Evolutionary conservation across 2,113 vertebrate species (phyloP).

Genomic region (Murina feae): DNA sequence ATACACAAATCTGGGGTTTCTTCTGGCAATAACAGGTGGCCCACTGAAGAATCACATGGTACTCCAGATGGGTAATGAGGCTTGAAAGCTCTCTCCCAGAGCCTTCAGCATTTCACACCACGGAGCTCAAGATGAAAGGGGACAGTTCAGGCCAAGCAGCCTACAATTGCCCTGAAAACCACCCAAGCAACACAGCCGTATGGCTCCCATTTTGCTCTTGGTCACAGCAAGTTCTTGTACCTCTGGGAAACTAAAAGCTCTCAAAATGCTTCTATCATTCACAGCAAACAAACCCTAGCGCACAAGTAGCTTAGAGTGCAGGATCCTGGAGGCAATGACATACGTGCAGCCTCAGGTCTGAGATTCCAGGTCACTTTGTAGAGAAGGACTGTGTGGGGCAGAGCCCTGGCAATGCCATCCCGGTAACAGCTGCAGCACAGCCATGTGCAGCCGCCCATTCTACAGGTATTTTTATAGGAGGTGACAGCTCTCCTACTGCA

Average conservation of each 20-base stretch:
- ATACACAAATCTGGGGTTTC: not conserved
- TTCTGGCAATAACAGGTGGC: conserved; percentile 10
- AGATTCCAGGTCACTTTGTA: not conserved
- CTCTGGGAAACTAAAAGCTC: not conserved
- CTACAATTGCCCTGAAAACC: not conserved
- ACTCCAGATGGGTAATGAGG: not conserved
- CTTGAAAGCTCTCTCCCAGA: not conserved
- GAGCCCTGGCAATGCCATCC: conserved; percentile 16
- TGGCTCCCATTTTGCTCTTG: not conserved
- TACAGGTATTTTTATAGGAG: conserved; percentile 32
- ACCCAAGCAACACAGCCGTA: not conserved
- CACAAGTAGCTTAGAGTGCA: not conserved
- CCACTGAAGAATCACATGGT: not conserved
- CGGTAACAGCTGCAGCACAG: conserved; percentile 12
- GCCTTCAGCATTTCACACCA: not conserved
- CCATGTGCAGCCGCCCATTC: not conserved
- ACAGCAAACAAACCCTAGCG: not conserved
- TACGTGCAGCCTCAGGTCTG: not conserved
- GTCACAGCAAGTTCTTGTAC: not conserved
- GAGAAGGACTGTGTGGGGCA: not conserved
- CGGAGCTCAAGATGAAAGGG: not conserved
- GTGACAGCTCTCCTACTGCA: conserved; percentile 52
- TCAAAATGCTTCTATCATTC: not conserved
- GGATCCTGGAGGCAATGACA: not conserved
- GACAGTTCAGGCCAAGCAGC: not conserved